Evolutionary conservation across 2,797 vertebrate genomes (phyloP).

Genomic region (Danio kyathit): DNA sequence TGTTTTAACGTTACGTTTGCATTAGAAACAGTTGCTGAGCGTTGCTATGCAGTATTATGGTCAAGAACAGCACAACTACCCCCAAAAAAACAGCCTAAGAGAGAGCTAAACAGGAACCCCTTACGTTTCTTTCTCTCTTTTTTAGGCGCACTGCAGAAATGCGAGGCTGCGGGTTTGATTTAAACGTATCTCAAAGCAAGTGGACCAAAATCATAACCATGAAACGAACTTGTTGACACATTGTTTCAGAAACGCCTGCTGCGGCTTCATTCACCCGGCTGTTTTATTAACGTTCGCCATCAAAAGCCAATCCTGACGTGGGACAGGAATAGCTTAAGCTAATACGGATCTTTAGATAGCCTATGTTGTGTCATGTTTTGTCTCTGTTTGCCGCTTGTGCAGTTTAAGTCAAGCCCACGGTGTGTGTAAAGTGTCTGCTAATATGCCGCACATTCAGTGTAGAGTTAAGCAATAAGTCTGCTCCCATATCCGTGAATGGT

Average conservation of each 20-base stretch:
- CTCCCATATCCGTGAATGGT: constrained; percentile 73
- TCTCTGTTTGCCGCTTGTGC: constrained; percentile 40
- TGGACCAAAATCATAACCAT: constrained; percentile 33
- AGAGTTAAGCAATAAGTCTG: constrained; percentile 84
- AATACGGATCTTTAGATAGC: constrained; percentile 31
- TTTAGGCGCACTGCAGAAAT: constrained; percentile 38
- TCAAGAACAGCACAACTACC: constrained; percentile 46
- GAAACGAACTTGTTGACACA: constrained; percentile 37
- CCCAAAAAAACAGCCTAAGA: constrained; percentile 10
- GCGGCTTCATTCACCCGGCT: constrained; percentile 35
- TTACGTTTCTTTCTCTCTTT: background rate
- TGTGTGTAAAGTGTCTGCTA: constrained; percentile 61
- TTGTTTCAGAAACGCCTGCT: constrained; percentile 44
- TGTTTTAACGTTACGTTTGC: constrained; percentile 9
- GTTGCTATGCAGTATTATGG: constrained; percentile 21
- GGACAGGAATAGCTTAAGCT: constrained; percentile 24
- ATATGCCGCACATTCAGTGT: constrained; percentile 79
- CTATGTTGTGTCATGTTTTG: constrained; percentile 44
- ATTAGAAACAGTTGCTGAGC: constrained; percentile 30
- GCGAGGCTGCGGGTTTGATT: constrained; percentile 41
- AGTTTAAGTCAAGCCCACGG: constrained; percentile 47
- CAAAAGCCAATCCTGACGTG: constrained; percentile 14
- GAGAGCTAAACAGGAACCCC: background rate
- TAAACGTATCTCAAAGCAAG: constrained; percentile 45
- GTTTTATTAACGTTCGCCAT: constrained; percentile 35